phyloP scores from a whole-genome alignment of 2,797 vertebrate genomes.

The Chelon auratus region DNA sequence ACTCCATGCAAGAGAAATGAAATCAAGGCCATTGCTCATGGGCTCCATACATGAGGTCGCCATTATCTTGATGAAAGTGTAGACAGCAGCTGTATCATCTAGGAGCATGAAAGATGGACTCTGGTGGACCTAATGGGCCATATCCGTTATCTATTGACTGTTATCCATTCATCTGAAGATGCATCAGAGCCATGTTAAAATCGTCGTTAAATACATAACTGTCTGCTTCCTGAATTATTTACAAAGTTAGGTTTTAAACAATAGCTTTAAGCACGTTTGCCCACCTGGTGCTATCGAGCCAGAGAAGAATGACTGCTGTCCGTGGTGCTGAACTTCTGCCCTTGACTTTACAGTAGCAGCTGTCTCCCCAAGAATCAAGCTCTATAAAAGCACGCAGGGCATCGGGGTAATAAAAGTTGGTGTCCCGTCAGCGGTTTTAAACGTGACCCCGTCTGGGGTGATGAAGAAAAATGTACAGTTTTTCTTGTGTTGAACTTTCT shows the following conservation, averaged over 20 bases:
- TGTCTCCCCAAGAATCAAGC: not conserved
- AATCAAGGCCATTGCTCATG: slow-evolving; percentile 71
- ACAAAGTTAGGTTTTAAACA: slow-evolving; percentile 16
- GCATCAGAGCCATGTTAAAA: slow-evolving; percentile 34
- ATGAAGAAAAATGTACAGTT: slow-evolving; percentile 14
- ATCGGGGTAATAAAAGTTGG: slow-evolving; percentile 30
- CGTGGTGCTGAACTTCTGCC: slow-evolving; percentile 82
- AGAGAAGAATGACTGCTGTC: slow-evolving; percentile 73
- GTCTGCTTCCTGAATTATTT: slow-evolving; percentile 25
- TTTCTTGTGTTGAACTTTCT: not conserved
- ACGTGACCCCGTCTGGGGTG: not conserved
- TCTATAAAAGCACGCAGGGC: slow-evolving; percentile 35
- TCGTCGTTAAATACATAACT: slow-evolving; percentile 16
- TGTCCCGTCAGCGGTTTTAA: slow-evolving; percentile 8
- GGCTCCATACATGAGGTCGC: slow-evolving; percentile 73
- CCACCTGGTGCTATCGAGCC: not conserved
- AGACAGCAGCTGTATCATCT: slow-evolving; percentile 77
- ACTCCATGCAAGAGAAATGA: slow-evolving; percentile 67
- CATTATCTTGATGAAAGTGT: slow-evolving; percentile 80
- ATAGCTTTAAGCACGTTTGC: not conserved
- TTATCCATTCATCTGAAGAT: slow-evolving; percentile 39
- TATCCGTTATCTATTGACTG: slow-evolving; percentile 72
- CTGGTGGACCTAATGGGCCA: slow-evolving; percentile 72
- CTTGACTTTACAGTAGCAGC: slow-evolving; percentile 30
- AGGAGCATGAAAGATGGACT: slow-evolving; percentile 71